Evolutionary conservation across 2,888 invertebrate species (phyloP).

Genomic region (Stenotaenia linearis): DNA sequence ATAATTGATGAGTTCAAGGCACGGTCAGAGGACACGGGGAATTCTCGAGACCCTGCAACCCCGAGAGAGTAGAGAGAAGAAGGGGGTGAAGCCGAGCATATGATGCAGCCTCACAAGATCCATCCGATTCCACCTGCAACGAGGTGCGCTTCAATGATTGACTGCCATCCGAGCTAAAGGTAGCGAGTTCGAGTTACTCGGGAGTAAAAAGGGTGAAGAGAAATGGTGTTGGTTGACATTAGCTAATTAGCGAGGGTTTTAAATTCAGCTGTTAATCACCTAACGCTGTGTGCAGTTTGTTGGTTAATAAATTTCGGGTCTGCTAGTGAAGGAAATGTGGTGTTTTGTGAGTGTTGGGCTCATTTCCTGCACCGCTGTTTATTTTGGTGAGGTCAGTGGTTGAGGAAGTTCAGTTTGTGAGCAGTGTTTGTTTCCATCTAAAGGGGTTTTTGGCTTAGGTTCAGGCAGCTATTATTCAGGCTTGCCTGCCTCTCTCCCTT

Average conservation of each 20-base stretch:
- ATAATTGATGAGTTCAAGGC: background rate
- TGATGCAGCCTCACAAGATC: background rate
- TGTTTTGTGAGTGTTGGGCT: background rate
- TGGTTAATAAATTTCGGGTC: background rate
- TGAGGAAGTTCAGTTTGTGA: background rate
- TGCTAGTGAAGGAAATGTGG: background rate
- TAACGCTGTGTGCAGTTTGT: background rate
- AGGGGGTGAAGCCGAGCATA: background rate
- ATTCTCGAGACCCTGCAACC: slow-evolving; percentile 4
- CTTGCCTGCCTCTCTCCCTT: no score
- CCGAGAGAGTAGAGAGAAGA: background rate
- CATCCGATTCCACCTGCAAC: background rate
- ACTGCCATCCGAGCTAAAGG: background rate
- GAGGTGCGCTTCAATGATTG: background rate
- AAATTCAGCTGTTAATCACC: background rate
- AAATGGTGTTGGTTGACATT: background rate
- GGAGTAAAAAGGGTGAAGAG: background rate
- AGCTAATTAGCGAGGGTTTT: background rate
- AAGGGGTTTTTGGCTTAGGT: background rate
- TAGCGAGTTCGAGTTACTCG: background rate
- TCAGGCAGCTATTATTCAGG: background rate
- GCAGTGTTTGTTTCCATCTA: background rate
- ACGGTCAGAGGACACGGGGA: background rate
- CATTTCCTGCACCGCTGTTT: background rate
- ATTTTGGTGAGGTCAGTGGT: slow-evolving; percentile 9